A percentile compares a stretch with the other conserved stretches of the same genome.
These are phyloP conservation scores for Cyanoramphus novaezelandiae DNA, from an alignment of 2,113 vertebrate genomes.

Conservation along the genomic window DNA sequence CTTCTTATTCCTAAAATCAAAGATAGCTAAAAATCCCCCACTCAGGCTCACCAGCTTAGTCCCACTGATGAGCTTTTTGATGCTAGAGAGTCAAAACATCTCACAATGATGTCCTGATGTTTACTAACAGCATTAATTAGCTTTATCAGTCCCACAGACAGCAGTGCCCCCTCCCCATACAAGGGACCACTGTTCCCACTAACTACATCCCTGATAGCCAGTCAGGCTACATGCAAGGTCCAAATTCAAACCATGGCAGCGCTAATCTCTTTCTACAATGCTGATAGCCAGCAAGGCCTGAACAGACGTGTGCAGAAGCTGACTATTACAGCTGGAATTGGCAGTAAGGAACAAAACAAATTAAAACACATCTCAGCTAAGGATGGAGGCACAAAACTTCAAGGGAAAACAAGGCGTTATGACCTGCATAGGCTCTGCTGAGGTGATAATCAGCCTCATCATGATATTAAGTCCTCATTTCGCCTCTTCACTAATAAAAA, in stretches of 20 bases:
- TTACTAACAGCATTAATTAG: not conserved
- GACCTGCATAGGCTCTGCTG: not conserved
- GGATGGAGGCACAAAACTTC: not conserved
- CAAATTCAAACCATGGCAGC: not conserved
- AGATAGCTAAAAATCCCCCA: not conserved
- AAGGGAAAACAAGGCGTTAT: not conserved
- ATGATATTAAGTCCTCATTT: not conserved
- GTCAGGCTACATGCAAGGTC: not conserved
- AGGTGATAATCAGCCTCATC: not conserved
- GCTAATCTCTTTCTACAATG: not conserved
- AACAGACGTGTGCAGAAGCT: not conserved
- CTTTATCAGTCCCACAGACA: not conserved
- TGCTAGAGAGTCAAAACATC: not conserved
- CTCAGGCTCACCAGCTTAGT: not conserved
- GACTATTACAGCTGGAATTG: not conserved
- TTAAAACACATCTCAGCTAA: not conserved
- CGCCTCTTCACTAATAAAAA: not conserved
- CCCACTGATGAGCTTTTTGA: not conserved
- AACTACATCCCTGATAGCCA: accelerated
- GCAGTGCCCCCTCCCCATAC: accelerated
- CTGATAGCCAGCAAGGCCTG: not conserved
- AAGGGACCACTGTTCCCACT: not conserved
- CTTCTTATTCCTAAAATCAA: not conserved
- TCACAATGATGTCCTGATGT: accelerated
- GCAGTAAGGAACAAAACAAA: not conserved